Base-by-base conservation (phyloP, 2,797 vertebrate species). In the Spizella passerina region DNA sequence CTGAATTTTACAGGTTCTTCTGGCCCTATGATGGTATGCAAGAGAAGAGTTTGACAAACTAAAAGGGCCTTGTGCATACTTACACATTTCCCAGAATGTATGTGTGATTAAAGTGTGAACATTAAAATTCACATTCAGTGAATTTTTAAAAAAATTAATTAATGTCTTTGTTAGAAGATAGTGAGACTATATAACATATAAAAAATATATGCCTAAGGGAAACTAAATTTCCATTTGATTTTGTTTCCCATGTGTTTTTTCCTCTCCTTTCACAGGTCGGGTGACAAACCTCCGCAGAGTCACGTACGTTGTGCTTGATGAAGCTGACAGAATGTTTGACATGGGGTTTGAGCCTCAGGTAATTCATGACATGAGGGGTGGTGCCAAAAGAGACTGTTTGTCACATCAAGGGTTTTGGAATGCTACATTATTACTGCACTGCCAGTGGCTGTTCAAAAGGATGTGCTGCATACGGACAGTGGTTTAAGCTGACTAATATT, bases 341-440 rank as follows among this genome's bases (percentile, higher is more conserved):
- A 99, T 99, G 99, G 99, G 99, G 49, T 99, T 99, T 73, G 99
- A 99, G 92, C 99, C 99, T 43, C 99, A 99, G 99, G 99, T 99
- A 95, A 95, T 72, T 16, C 57, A 32, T 30, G 34, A 14, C 39
- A 36, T 7, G n/a, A 30, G 36, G 30, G 46, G 32, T 46, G 26
- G 2, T 85, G 44, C 60, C 52, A 29, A 21, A 68, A 29, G 18
- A 12, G 11, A 18, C 32, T 68, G 1, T 12, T 79, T 66, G 18
- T 47, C 55, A 39, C 46, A 39, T 38, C 5, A 7, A 49, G 30
- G 60, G 19, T 68, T 90, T 72, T 60, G 20, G 44, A 59, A 0
- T 14, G n/a, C 55, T 75, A 0, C 0, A 1, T 59, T 60, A 4
- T 39, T 46, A 4, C 30, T 56, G 2, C 8, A 12, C 23, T 63